Conservation (phyloP, 2,113 vertebrate species). For the Lagopus leucura region DNA sequence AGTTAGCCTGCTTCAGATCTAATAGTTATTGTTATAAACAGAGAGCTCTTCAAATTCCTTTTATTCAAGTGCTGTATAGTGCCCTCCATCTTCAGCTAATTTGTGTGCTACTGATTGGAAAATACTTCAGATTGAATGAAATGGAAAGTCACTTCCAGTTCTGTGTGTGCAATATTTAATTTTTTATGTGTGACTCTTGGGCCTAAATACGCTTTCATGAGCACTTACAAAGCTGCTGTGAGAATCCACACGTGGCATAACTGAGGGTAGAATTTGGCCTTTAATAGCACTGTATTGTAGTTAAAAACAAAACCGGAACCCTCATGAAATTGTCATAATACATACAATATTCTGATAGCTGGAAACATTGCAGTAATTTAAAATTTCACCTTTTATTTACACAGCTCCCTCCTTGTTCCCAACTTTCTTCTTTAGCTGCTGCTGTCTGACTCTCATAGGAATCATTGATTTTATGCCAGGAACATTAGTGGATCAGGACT, state of each 20-base stretch:
- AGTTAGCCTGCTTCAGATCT: not conserved
- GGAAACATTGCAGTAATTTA: not conserved
- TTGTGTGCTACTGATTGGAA: not conserved
- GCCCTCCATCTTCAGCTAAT: constrained; percentile 4
- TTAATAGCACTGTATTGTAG: not conserved
- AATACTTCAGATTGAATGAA: constrained; percentile 22
- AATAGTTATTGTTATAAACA: not conserved
- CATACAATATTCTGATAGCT: not conserved
- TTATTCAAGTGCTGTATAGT: not conserved
- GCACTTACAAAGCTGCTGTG: constrained; percentile 6
- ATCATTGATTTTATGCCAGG: constrained; percentile 36
- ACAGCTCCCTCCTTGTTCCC: not conserved
- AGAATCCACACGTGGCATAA: not conserved
- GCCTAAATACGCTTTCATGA: not conserved
- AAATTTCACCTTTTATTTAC: not conserved
- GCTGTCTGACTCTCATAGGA: constrained; percentile 14
- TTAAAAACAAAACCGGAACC: not conserved
- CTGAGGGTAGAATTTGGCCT: not conserved
- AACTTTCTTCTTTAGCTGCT: not conserved
- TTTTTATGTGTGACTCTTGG: constrained; percentile 5
- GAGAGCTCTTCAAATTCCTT: not conserved
- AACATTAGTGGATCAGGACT: constrained; percentile 41
- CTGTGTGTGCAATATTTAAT: not conserved
- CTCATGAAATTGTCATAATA: not conserved
- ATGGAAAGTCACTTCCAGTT: constrained; percentile 6